Percentiles rank a stretch among this genome's conserved stretches.
Evolutionary conservation across 1,140 invertebrate species (phyloP).

Genomic region (Globodera rostochiensis): DNA sequence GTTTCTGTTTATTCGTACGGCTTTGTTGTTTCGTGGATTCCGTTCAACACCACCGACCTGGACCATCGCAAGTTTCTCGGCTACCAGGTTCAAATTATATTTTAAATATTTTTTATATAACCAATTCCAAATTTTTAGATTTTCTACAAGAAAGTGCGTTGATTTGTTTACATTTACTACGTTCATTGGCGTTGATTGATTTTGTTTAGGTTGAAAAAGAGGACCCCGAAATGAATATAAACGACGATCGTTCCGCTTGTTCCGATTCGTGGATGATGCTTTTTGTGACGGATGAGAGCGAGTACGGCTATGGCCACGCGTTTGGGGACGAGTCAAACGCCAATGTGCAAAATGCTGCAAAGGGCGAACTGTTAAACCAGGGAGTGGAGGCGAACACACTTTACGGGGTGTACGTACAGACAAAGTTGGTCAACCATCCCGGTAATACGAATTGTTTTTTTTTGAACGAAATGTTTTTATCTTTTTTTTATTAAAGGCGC

Average conservation of each 20-base stretch:
- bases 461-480: slow-evolving; percentile 4
- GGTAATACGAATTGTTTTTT: slow-evolving; percentile 21
- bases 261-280: slow-evolving; percentile 62
- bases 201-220: slow-evolving; percentile 23
- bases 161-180: neutral
- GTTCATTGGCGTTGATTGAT: neutral
- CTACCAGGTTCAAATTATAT: slow-evolving; percentile 46
- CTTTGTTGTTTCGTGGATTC: slow-evolving; percentile 64
- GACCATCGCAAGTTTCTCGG: slow-evolving; percentile 64
- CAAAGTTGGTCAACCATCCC: slow-evolving; percentile 56
- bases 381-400: slow-evolving; percentile 56
- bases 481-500: slow-evolving; percentile 37
- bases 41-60: slow-evolving; percentile 67
- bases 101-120: neutral
- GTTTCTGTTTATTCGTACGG: slow-evolving; percentile 34
- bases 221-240: slow-evolving; percentile 58
- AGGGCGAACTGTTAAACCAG: slow-evolving; percentile 34
- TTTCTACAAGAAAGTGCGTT: slow-evolving; percentile 61
- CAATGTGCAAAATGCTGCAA: neutral
- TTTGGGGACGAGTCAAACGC: slow-evolving; percentile 4
- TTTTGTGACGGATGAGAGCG: slow-evolving; percentile 46
- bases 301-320: slow-evolving; percentile 22
- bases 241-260: slow-evolving; percentile 62
- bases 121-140: slow-evolving; percentile 39
- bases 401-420: slow-evolving; percentile 65